These are phyloP conservation scores for Danio aesculapii DNA, from an alignment of 2,797 vertebrate species.

Conservation along the genomic window DNA sequence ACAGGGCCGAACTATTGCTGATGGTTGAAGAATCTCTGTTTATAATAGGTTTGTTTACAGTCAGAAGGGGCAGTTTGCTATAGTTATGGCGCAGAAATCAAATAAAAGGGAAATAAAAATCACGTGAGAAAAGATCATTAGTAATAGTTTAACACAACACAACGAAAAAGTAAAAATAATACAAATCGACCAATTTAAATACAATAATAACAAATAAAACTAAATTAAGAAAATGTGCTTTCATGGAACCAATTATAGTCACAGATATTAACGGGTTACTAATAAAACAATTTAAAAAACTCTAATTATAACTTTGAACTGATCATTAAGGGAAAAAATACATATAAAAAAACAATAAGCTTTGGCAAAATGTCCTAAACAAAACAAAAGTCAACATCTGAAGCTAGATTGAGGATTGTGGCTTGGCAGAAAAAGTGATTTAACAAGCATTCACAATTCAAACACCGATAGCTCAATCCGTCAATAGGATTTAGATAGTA, in stretches of 20 bases:
- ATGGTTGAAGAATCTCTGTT: conserved; percentile 8
- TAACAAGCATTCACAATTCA: conserved; percentile 13
- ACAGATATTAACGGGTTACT: background rate
- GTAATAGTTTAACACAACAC: conserved; percentile 40
- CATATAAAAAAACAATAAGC: conserved; percentile 14
- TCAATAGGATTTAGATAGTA: background rate
- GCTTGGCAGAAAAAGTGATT: conserved; percentile 35
- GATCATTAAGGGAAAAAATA: too few species aligned
- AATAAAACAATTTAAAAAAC: too few species aligned
- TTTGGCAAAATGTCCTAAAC: conserved; percentile 25
- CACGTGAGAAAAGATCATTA: background rate
- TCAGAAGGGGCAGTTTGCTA: conserved; percentile 50
- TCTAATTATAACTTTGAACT: too few species aligned
- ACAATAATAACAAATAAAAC: background rate
- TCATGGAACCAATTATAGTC: conserved; percentile 6
- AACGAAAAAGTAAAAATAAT: background rate
- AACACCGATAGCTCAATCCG: conserved; percentile 24
- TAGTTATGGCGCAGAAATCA: conserved; percentile 45
- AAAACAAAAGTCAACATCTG: conserved; percentile 16
- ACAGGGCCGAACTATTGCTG: too few species aligned
- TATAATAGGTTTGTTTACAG: conserved; percentile 33
- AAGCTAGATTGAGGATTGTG: conserved; percentile 22
- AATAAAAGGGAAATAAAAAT: conserved; percentile 7
- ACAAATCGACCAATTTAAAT: too few species aligned
- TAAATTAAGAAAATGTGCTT: background rate